Conservation (phyloP, 2,113 vertebrate species). For the Nothobranchius furzeri region DNA sequence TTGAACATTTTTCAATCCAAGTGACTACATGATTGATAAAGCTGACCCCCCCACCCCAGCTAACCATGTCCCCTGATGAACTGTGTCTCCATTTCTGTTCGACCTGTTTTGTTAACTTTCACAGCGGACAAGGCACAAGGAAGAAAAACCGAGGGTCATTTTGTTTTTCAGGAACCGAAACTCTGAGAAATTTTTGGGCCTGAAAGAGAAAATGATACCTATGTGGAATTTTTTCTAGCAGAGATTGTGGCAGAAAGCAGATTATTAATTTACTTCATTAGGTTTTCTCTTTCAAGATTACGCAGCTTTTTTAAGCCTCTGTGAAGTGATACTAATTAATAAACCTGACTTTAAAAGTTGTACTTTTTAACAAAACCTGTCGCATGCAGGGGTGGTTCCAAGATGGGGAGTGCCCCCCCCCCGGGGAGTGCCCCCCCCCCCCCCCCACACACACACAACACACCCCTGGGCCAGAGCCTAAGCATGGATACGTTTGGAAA, state of each 20-base stretch:
- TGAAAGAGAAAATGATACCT: constrained; percentile 5
- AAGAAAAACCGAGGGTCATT: constrained; percentile 48
- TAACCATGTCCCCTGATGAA: not conserved
- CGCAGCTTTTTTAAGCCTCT: not conserved
- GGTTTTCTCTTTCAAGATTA: not conserved
- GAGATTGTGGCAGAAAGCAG: not conserved
- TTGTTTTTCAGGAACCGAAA: constrained; percentile 54
- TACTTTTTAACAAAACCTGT: too few relatives aligned
- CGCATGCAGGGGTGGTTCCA: too few relatives aligned
- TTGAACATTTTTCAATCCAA: not conserved
- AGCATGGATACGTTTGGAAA: too few relatives aligned
- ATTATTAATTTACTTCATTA: not conserved
- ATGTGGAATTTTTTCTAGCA: not conserved
- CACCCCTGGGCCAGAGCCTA: too few relatives aligned
- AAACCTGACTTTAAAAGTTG: too few relatives aligned
- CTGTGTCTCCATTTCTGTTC: constrained; percentile 8
- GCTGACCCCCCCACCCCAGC: constrained; percentile 2
- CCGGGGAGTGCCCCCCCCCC: too few relatives aligned
- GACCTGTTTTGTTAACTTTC: constrained; percentile 8
- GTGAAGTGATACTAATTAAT: too few relatives aligned
- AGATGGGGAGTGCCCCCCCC: too few relatives aligned
- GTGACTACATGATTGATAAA: too few relatives aligned
- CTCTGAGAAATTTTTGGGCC: not conserved
- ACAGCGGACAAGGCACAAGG: not conserved
- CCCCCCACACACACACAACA: too few relatives aligned